phyloP scores from a whole-genome alignment of 2,797 vertebrate species.

The Catostomus latipinnis region DNA sequence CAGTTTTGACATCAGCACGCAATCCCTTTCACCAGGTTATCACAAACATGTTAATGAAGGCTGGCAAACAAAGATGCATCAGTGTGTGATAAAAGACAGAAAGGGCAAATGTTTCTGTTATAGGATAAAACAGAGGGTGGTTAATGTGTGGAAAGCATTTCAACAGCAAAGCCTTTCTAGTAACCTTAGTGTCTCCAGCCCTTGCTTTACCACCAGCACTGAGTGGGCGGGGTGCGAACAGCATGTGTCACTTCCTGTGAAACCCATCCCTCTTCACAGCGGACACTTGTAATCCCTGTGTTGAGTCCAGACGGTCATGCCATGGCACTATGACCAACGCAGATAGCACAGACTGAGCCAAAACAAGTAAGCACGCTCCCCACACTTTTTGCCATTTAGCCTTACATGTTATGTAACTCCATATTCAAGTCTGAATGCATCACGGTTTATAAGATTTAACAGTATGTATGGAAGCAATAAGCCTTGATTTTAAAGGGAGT shows the following conservation, averaged over 20 bases:
- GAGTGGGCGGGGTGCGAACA: conserved; percentile 44
- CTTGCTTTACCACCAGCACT: conserved; percentile 2
- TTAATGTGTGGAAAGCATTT: conserved; percentile 25
- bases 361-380: conserved; percentile 34
- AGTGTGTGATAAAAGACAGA: conserved; percentile 9
- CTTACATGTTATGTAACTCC: conserved; percentile 20
- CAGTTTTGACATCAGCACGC: conserved; percentile 53
- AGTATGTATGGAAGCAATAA: background rate
- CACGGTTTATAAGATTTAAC: background rate
- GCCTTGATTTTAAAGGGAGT: background rate
- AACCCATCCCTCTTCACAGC: conserved; percentile 49
- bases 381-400: conserved; percentile 35
- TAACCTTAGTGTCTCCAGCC: conserved; percentile 9
- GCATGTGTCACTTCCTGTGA: conserved; percentile 57
- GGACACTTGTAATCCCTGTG: conserved; percentile 56
- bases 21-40: conserved; percentile 39
- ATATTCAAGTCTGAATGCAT: conserved; percentile 5
- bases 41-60: conserved; percentile 44
- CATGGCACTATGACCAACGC: conserved; percentile 24
- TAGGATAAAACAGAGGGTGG: background rate
- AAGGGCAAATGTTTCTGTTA: background rate
- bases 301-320: conserved; percentile 56
- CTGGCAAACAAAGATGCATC: conserved; percentile 33
- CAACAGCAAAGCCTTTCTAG: background rate
- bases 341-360: conserved; percentile 40